phyloP scores from a whole-genome alignment of 2,888 invertebrate species.

The Kuschelorhynchus macadamiae region DNA sequence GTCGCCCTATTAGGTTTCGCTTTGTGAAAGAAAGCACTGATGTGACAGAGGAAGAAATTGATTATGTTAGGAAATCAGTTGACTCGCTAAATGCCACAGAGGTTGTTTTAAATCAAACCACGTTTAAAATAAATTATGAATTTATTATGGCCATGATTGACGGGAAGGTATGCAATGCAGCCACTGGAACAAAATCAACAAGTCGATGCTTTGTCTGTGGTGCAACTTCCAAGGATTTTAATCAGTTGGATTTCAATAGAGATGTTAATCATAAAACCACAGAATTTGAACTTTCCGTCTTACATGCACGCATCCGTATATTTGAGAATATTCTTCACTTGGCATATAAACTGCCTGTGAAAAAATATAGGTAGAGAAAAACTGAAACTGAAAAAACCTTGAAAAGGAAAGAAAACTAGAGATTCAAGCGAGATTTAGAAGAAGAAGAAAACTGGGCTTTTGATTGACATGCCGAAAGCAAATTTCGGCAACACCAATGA shows the following conservation, averaged over 20 bases:
- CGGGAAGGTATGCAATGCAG: conserved; percentile 28
- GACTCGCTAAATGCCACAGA: no score
- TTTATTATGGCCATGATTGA: conserved; percentile 15
- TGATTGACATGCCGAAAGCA: conserved; percentile 55
- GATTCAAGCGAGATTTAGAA: conserved; percentile 6
- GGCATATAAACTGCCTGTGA: conserved; percentile 2
- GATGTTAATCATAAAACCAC: background rate
- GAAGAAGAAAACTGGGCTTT: conserved; percentile 46
- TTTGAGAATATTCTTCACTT: conserved; percentile 10
- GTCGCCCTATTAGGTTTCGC: no score
- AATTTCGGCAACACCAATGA: conserved; percentile 56
- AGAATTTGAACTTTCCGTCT: conserved; percentile 4
- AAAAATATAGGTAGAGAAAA: background rate
- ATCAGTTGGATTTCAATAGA: background rate
- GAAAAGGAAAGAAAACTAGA: background rate
- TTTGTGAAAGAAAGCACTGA: no score
- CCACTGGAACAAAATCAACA: conserved; percentile 12
- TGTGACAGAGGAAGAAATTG: no score
- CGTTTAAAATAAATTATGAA: no score
- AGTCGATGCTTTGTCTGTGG: conserved; percentile 18
- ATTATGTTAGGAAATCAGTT: no score
- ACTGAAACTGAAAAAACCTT: background rate
- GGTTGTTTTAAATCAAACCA: no score
- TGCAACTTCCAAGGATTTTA: conserved; percentile 11
- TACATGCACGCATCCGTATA: conserved; percentile 4